Base-by-base conservation (phyloP, 2,113 vertebrate genomes). In the Trochalopteron elliotii region DNA sequence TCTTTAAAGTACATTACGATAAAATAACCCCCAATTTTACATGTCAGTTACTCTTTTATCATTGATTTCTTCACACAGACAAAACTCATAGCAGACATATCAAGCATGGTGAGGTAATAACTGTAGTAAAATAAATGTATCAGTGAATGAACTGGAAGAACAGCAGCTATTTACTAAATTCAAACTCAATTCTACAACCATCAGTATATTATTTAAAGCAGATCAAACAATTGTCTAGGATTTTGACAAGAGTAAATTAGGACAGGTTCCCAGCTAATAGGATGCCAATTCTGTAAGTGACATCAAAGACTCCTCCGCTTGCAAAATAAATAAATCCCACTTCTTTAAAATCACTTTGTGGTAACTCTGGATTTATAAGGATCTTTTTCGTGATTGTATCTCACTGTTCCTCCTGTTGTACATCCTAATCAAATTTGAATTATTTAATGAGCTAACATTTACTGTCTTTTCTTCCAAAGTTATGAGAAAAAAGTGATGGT, bases 191-290 rank as follows among this genome's bases (percentile, higher is more conserved):
- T 97, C 91, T 64, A 37, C 72, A 93, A 56, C 87, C 90, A 85
- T 84, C 90, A 83, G 63, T 80, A 87, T 63, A 88, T 96, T 83
- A 96, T 96, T 98, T 97, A 92, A 93, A 94, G 39, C n/a, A 30
- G 4, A 91, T 83, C 70, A 95, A 95, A 84, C 49, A 11, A 5
- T 75, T 90, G 22, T 87, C 64, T 82, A 86, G 47, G 69, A 87
- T 90, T 95, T 89, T 78, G 61, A 93, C 63, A 87, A 57, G 27
- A 80, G 39, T 78, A 93, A 90, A 94, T 94, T 94, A 90, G 67
- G 75, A 77, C 19, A 95, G 31, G 16, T 88, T 96, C 37, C 45
- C 40, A 83, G 40, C 7, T 96, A 91, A 96, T 50, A 90, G 39
- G 45, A 84, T 76, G 31, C 11, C 22, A 60, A 7, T 83, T 93